These are phyloP conservation scores for Xestobium rufovillosum DNA, from an alignment of 2,888 invertebrate genomes.

Conservation along the genomic window DNA sequence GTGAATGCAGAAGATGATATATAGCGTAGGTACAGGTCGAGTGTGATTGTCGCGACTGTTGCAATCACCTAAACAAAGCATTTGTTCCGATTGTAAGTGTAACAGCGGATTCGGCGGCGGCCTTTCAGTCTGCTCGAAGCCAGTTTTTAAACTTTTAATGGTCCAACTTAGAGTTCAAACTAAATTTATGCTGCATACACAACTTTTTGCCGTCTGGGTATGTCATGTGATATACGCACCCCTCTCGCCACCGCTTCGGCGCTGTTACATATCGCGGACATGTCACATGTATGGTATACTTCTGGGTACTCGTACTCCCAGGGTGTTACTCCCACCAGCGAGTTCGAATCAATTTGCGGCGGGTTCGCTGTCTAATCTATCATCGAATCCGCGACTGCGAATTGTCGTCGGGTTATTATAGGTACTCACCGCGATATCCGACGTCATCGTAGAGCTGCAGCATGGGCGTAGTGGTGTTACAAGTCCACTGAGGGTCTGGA, in stretches of 20 bases:
- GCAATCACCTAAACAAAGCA: constrained; percentile 30
- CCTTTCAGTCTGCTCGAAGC: constrained; percentile 36
- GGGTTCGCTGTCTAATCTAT: not conserved
- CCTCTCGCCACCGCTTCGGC: constrained; percentile 19
- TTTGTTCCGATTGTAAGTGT: constrained; percentile 29
- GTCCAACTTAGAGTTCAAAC: constrained; percentile 37
- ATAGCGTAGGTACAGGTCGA: too few relatives aligned
- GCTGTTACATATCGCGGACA: constrained; percentile 26
- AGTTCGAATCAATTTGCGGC: too few relatives aligned
- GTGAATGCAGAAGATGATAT: too few relatives aligned
- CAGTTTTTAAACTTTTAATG: constrained; percentile 43
- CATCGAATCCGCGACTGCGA: too few relatives aligned
- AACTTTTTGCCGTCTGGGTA: constrained; percentile 41
- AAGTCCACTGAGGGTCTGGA: constrained; percentile 54
- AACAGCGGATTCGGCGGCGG: constrained; percentile 26
- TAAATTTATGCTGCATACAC: constrained; percentile 35
- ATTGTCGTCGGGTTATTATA: constrained; percentile 41
- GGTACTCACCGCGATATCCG: constrained; percentile 54
- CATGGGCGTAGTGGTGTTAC: constrained; percentile 49
- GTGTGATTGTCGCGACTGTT: constrained; percentile 20
- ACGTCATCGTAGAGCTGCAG: constrained; percentile 60
- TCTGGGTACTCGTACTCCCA: not conserved
- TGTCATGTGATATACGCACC: constrained; percentile 32
- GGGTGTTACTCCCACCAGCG: too few relatives aligned
- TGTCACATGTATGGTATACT: constrained; percentile 15